Evolutionary conservation across 2,888 invertebrate species (phyloP).

Genomic region (Trachelus tabidus): DNA sequence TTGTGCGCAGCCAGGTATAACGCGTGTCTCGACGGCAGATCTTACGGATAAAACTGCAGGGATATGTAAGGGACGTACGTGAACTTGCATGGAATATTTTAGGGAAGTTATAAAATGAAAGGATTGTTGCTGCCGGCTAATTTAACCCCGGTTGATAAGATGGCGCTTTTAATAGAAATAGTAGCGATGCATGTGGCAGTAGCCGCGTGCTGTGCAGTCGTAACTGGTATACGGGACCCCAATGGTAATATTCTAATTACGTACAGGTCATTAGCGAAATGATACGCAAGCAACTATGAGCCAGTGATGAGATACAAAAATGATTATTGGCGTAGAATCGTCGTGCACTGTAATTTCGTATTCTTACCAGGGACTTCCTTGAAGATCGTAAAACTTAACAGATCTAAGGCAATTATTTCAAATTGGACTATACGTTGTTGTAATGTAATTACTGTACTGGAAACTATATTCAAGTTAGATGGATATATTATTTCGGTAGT

Average conservation of each 20-base stretch:
- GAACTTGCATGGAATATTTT: neutral
- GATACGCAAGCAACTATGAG: neutral
- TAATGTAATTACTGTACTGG: neutral
- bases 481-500: neutral
- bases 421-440: neutral
- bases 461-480: neutral
- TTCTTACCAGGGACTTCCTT: neutral
- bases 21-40: neutral
- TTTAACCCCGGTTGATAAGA: neutral
- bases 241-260: neutral
- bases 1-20: neutral
- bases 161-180: neutral
- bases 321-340: neutral
- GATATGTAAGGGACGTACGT: neutral
- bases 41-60: neutral
- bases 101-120: neutral
- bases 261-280: neutral
- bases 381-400: neutral
- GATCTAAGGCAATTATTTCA: neutral
- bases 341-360: neutral
- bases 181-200: neutral
- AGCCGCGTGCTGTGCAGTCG: neutral
- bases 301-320: neutral
- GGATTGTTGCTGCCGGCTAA: neutral
- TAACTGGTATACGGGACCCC: neutral